Percentiles rank a stretch among this genome's conserved stretches.
Evolutionary conservation across 1,140 invertebrate species (phyloP).

Genomic region (Atta texana): DNA sequence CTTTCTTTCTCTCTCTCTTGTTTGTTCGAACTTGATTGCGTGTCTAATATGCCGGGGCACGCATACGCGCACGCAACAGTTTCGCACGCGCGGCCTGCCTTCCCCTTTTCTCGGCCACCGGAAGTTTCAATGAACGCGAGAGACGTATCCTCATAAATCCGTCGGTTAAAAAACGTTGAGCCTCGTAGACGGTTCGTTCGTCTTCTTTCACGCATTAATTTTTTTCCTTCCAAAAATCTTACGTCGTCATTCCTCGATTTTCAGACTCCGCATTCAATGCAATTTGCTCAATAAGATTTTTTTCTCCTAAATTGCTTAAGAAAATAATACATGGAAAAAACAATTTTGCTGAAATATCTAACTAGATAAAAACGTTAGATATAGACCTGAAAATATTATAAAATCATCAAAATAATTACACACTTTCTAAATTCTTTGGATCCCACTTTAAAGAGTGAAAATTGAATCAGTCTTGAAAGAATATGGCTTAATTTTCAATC

Average conservation of each 20-base stretch:
- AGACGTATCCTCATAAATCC: slow-evolving; percentile 82
- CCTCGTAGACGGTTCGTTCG: slow-evolving; percentile 23
- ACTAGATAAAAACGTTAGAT: no score
- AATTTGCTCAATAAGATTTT: not conserved
- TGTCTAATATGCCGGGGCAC: slow-evolving; percentile 43
- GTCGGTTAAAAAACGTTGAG: slow-evolving; percentile 76
- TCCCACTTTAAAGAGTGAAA: no score
- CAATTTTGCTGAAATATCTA: no score
- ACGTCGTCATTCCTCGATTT: not conserved
- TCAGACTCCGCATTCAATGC: not conserved
- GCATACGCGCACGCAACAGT: slow-evolving; percentile 51
- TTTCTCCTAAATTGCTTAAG: not conserved
- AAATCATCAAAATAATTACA: no score
- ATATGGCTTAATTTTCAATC: no score
- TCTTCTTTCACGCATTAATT: slow-evolving; percentile 36
- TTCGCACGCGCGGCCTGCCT: slow-evolving; percentile 58
- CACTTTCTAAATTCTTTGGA: no score
- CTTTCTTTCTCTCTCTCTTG: slow-evolving; percentile 7
- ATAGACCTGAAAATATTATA: no score
- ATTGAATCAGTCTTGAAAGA: no score
- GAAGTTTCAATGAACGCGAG: slow-evolving; percentile 84
- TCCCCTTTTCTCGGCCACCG: slow-evolving; percentile 75
- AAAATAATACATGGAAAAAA: slow-evolving; percentile 15
- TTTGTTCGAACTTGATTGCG: slow-evolving; percentile 28
- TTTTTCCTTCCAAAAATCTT: not conserved